Evolutionary conservation across 2,888 invertebrate species (phyloP), one percentile per base, ranked within the genome.

Genomic region (Busseola fusca): DNA sequence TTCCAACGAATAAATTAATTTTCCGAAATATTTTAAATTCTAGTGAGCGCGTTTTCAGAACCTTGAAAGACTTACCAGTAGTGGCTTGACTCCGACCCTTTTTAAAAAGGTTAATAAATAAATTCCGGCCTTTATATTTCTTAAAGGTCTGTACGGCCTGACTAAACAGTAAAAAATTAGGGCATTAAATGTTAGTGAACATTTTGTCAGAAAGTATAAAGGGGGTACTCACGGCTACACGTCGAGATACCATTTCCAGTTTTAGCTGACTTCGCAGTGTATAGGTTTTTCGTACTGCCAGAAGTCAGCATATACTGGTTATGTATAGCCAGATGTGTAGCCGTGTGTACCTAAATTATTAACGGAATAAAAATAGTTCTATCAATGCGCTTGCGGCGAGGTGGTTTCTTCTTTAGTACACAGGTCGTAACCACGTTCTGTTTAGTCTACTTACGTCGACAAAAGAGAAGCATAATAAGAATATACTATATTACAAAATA

Each of bases 71-170:
- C 67, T 80, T 76, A 75, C 56, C 75, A 79, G 79, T 72, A 65
- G 69, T 71, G 72, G 76, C 63, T 72, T 80, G 68, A 68, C 76
- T 69, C 59, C 56, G 64, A 76, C 69, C 69, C 79, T 79, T 80
- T 78, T 79, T 72, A 71, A 72, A 80, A 80, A 80, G 80, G 76
- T 80, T 80, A 80, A 72, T 80, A 80, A 76, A 80, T 80, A 80
- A 80, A 80, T 80, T 80, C 76, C 64, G 50, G 52, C 80, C 72
- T 80, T 72, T 80, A 80, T 64, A 80, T 64, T 80, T 72, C 72
- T 60, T 69, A 75, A 76, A 76, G 72, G 80, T 76, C 59, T 60
- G 67, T 72, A 54, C 69, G 64, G 60, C 42, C 57, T 57, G 63
- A 76, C 59, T 64, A 59, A 72, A 66, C 65, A 69, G 69, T 63